Percentiles rank a stretch among this genome's conserved stretches.
Conservation (phyloP, 2,113 vertebrate genomes). For the Tylochromis polylepis region DNA sequence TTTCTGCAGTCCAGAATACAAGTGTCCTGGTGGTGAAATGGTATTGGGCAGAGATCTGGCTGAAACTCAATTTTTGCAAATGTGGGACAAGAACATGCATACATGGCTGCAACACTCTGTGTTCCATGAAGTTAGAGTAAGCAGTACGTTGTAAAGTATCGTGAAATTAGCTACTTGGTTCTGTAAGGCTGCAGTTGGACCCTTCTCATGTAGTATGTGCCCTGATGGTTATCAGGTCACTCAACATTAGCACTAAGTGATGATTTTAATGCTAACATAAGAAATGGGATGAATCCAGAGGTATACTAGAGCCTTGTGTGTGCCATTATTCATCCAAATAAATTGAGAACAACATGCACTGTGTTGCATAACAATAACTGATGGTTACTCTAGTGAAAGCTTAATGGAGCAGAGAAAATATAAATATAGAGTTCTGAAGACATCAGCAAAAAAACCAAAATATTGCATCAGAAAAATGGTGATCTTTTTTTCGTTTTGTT, state of each 20-base stretch:
- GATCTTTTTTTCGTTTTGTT: fast-evolving
- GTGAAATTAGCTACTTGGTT: neutral
- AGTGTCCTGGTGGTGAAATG: too few species aligned
- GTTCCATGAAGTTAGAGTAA: neutral
- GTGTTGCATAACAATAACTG: neutral
- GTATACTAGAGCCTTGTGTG: neutral
- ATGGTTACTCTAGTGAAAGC: neutral
- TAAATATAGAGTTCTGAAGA: neutral
- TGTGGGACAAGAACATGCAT: neutral
- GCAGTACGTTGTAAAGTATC: neutral
- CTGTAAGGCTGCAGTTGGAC: neutral
- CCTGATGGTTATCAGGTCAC: neutral
- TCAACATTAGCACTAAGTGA: neutral
- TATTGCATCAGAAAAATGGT: neutral
- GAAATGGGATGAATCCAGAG: neutral
- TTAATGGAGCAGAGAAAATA: neutral
- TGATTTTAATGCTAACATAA: neutral
- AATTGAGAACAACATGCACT: neutral
- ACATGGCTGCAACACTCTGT: fast-evolving
- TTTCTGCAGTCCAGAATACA: too few species aligned
- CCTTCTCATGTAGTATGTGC: neutral
- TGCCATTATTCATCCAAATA: neutral
- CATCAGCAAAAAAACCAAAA: neutral
- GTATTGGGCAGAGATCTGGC: too few species aligned
- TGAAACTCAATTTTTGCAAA: too few species aligned